A percentile compares a stretch with the other conserved stretches of the same genome.
phyloP scores from a whole-genome alignment of 1,140 invertebrate species.

The Zaprionus vittiger region DNA sequence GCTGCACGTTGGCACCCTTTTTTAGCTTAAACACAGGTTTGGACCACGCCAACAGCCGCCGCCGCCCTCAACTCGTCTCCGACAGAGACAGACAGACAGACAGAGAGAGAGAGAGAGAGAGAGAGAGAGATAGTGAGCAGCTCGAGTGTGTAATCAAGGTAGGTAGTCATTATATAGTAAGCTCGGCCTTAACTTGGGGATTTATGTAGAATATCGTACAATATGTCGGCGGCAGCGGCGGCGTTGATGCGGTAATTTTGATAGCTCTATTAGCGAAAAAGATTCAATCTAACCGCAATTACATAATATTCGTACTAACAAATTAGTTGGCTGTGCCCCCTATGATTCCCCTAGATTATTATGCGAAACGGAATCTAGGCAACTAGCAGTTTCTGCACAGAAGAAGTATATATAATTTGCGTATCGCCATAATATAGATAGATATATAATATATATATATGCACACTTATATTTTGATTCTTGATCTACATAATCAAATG shows the following conservation, averaged over 20 bases:
- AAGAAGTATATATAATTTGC: too few species aligned
- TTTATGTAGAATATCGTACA: conserved; percentile 68
- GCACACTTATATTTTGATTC: background rate
- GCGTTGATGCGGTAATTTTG: conserved; percentile 59
- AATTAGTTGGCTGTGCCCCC: background rate
- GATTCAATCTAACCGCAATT: conserved; percentile 36
- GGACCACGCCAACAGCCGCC: conserved; percentile 28
- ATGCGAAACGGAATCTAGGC: background rate
- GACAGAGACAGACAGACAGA: conserved; percentile 1
- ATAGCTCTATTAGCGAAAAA: conserved; percentile 61
- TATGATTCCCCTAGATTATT: background rate
- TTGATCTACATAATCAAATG: conserved; percentile 2
- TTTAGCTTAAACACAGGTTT: conserved; percentile 79
- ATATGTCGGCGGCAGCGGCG: conserved; percentile 45
- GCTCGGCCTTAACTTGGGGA: conserved; percentile 58
- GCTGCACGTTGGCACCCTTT: conserved; percentile 72
- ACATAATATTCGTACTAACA: conserved; percentile 9
- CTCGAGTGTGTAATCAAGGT: conserved; percentile 76
- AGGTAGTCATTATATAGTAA: conserved; percentile 81
- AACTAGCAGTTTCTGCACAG: background rate
- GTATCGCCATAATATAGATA: background rate
- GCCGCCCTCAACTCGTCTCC: conserved; percentile 59
- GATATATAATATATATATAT: background rate
- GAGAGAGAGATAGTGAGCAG: background rate
- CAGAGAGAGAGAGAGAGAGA: background rate